These are phyloP conservation scores for Lepilemur septentrionalis DNA, from an alignment of 2,797 vertebrate species.

Conservation along the genomic window DNA sequence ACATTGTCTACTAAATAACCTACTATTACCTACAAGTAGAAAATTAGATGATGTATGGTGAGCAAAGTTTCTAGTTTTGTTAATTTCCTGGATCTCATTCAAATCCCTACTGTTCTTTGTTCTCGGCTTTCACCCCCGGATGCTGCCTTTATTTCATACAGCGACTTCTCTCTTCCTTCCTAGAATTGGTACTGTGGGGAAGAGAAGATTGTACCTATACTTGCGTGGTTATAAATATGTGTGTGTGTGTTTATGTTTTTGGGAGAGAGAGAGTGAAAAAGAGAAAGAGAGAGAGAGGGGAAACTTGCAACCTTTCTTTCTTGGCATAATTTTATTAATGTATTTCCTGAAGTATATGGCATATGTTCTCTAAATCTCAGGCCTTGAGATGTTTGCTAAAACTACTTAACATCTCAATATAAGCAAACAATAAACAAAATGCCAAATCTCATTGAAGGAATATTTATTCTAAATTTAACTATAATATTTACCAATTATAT, in stretches of 20 bases:
- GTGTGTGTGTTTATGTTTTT: background rate
- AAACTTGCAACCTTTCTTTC: constrained; percentile 50
- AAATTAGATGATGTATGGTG: background rate
- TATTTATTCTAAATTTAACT: background rate
- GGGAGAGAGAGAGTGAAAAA: background rate
- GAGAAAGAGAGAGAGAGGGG: background rate
- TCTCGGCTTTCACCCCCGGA: background rate
- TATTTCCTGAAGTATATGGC: constrained; percentile 35
- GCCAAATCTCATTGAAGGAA: constrained; percentile 48
- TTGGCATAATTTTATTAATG: constrained; percentile 52
- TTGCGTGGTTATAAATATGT: background rate
- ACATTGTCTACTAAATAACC: background rate
- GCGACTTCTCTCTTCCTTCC: background rate
- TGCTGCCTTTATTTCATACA: background rate
- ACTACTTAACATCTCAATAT: background rate
- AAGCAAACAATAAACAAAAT: constrained; percentile 61
- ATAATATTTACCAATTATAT: background rate
- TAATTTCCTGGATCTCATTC: background rate
- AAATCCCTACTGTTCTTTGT: background rate
- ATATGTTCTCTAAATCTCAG: constrained; percentile 46
- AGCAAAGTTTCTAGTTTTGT: background rate
- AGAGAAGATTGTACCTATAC: background rate
- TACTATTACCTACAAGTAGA: background rate
- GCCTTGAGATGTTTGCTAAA: constrained; percentile 53
- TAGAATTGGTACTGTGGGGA: background rate